phyloP scores from a whole-genome alignment of 1,140 invertebrate species.

The Aphelinus certus region DNA sequence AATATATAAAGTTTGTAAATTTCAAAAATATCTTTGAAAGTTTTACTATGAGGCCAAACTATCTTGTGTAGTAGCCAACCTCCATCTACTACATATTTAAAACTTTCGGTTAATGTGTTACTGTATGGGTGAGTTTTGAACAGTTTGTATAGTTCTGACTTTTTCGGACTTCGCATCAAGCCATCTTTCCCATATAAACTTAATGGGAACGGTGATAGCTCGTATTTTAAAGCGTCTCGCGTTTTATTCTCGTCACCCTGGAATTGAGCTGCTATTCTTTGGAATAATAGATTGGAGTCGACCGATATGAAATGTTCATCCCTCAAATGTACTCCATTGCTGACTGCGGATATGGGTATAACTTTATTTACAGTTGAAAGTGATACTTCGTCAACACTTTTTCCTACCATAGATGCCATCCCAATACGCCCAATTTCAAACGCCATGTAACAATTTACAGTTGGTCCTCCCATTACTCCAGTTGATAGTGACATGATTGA shows the following conservation, averaged over 20 bases:
- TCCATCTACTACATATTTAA: conserved; percentile 39
- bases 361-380: no score
- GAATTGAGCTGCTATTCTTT: conserved; percentile 50
- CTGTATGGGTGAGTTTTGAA: conserved; percentile 35
- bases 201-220: conserved; percentile 53
- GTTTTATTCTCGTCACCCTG: conserved; percentile 45
- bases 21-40: conserved; percentile 36
- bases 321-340: no score
- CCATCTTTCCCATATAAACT: conserved; percentile 50
- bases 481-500: conserved; percentile 52
- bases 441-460: neutral
- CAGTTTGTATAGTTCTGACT: conserved; percentile 50
- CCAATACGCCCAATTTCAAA: neutral
- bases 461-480: conserved; percentile 27
- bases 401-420: conserved; percentile 35
- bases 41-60: conserved; percentile 36
- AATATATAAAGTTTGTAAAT: conserved; percentile 18
- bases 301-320: no score
- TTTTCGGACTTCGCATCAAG: conserved; percentile 55
- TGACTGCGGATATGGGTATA: no score
- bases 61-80: conserved; percentile 37
- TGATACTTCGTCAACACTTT: conserved; percentile 26
- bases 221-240: conserved; percentile 54
- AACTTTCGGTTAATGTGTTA: neutral
- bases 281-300: conserved; percentile 50